These are phyloP conservation scores for Phaethon lepturus DNA, from an alignment of 2,113 vertebrate genomes.

Conservation along the genomic window DNA sequence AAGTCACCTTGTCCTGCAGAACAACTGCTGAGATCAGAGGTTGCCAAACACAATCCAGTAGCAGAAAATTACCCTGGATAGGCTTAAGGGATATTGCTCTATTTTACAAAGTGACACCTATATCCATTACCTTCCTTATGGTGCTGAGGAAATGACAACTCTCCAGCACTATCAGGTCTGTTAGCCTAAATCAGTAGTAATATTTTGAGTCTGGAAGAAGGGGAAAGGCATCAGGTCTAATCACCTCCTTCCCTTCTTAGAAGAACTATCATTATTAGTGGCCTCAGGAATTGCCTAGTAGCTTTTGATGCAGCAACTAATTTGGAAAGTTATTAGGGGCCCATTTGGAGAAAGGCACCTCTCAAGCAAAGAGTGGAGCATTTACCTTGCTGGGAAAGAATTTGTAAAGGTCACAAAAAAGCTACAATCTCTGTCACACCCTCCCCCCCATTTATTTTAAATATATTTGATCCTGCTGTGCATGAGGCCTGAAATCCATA, in stretches of 20 bases:
- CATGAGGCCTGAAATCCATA: not conserved
- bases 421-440: not conserved
- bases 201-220: not conserved
- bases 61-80: not conserved
- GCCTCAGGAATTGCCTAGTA: not conserved
- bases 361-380: not conserved
- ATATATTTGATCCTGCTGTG: not conserved
- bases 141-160: not conserved
- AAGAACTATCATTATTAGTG: not conserved
- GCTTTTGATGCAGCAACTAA: not conserved
- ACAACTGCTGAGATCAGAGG: not conserved
- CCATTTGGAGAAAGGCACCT: not conserved
- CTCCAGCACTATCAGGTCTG: not conserved
- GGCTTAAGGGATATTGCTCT: not conserved
- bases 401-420: slow-evolving; percentile 7
- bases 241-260: not conserved
- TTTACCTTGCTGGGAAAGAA: not conserved
- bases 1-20: not conserved
- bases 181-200: not conserved
- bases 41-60: not conserved
- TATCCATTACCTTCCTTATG: not conserved
- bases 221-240: not conserved
- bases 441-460: not conserved
- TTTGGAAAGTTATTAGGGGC: not conserved
- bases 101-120: not conserved